Evolutionary conservation across 2,888 invertebrate species (phyloP).

Genomic region (Andrena camellia): DNA sequence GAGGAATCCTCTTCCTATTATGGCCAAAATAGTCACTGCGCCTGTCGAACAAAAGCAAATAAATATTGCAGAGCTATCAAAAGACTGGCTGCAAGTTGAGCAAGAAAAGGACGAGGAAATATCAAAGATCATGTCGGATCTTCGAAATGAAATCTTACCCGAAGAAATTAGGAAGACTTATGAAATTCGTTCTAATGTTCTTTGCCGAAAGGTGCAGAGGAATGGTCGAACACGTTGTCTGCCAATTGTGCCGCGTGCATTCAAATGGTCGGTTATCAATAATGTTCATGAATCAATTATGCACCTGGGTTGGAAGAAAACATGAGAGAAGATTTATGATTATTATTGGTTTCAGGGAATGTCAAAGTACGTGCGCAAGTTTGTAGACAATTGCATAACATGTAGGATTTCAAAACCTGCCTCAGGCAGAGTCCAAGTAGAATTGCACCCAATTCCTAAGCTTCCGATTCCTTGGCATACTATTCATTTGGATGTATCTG

Average conservation of each 20-base stretch:
- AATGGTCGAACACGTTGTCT: background rate
- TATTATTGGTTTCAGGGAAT: background rate
- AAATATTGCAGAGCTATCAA: background rate
- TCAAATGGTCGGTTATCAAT: background rate
- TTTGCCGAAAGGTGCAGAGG: background rate
- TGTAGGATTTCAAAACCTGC: background rate
- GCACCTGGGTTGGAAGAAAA: background rate
- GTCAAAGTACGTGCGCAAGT: background rate
- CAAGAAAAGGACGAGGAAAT: slow-evolving; percentile 12
- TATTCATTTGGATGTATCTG: background rate
- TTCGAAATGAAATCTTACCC: background rate
- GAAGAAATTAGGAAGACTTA: background rate
- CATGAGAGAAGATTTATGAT: background rate
- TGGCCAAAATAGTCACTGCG: background rate
- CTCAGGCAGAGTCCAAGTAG: background rate
- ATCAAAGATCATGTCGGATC: no score
- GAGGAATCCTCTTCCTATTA: background rate
- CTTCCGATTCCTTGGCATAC: background rate
- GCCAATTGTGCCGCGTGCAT: background rate
- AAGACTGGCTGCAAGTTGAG: slow-evolving; percentile 12
- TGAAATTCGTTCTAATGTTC: background rate
- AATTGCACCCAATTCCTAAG: background rate
- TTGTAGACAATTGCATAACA: background rate
- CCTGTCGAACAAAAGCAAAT: background rate
- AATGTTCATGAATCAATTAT: background rate